These are phyloP conservation scores for Cyaniris semiargus DNA, from an alignment of 2,888 invertebrate genomes.

Conservation along the genomic window DNA sequence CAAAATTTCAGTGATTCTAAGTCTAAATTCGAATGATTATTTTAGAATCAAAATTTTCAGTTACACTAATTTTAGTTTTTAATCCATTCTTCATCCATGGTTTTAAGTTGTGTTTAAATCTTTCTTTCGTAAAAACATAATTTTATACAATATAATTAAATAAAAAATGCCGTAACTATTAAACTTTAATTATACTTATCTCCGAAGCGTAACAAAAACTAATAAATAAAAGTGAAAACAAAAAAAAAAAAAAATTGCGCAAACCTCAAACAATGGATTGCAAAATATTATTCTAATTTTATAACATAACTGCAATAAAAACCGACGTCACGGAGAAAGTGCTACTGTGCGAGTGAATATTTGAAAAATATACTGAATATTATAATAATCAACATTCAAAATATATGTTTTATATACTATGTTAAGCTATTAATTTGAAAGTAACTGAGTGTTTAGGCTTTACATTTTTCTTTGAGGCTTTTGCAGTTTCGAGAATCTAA, in stretches of 20 bases:
- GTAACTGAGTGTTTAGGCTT: too few relatives aligned
- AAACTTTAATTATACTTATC: neutral
- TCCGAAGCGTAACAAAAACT: constrained; percentile 13
- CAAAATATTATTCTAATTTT: constrained; percentile 8
- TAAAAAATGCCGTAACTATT: neutral
- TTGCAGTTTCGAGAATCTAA: too few relatives aligned
- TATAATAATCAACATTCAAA: too few relatives aligned
- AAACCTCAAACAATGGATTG: constrained; percentile 22
- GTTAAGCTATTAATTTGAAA: too few relatives aligned
- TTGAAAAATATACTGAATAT: neutral
- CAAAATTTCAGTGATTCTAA: too few relatives aligned
- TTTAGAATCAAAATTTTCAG: too few relatives aligned
- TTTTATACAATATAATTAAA: neutral
- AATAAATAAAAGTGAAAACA: constrained; percentile 17
- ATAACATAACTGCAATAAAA: neutral
- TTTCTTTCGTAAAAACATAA: neutral
- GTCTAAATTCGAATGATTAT: too few relatives aligned
- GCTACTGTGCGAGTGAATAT: neutral
- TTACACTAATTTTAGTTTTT: neutral
- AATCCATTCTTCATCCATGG: neutral
- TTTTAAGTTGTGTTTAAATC: neutral
- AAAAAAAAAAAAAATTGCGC: neutral
- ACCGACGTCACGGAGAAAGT: constrained; percentile 7
- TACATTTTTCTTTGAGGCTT: too few relatives aligned
- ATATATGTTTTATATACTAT: too few relatives aligned